Base-by-base conservation (phyloP, 2,113 vertebrate species). In the Anthoscopus minutus region DNA sequence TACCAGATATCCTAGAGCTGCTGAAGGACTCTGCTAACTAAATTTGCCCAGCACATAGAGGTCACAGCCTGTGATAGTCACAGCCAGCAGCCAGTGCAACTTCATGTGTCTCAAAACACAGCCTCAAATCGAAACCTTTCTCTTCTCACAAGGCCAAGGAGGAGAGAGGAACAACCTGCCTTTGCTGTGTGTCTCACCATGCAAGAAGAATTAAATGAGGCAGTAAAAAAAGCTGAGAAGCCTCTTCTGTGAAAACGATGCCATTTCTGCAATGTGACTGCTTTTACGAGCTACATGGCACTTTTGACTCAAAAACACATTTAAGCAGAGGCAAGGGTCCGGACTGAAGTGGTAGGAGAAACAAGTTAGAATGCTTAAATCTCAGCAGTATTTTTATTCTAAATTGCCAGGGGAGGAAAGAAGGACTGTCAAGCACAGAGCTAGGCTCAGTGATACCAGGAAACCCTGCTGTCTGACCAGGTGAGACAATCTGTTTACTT, bases 1-100 rank as follows among this genome's bases (percentile, higher is more conserved):
- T 53, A 62, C n/a, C 38, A 71, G 28, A 7, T 57, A 82, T 4
- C 42, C 66, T 48, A 47, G 11, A 13, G 12, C 0, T 31, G 40
- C 69, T n/a, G 10, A 37, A 10, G 47, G 47, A 16, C 42, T 45
- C 22, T 70, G 45, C 56, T 67, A 31, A 35, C 24, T 7, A 25
- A 28, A 38, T 42, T 4, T 35, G 18, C 14, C 70, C 48, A 71
- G 53, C 53, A 64, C n/a, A 10, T 0, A 0, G 24, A 70, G 42
- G 31, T 28, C 74, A 66, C 17, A 65, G 18, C 60, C 47, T 1
- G 1, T 6, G 45, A 61, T 0, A 0, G 47, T 57, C 13, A 1
- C 50, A 57, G 60, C 45, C 71, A 74, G 42, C 30, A 72, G 60
- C 16, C 1, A 0, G 19, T 16, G 10, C 22, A 28, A 31, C 31